Evolutionary conservation across 2,797 vertebrate species (phyloP).

Genomic region (Catostomus latipinnis): DNA sequence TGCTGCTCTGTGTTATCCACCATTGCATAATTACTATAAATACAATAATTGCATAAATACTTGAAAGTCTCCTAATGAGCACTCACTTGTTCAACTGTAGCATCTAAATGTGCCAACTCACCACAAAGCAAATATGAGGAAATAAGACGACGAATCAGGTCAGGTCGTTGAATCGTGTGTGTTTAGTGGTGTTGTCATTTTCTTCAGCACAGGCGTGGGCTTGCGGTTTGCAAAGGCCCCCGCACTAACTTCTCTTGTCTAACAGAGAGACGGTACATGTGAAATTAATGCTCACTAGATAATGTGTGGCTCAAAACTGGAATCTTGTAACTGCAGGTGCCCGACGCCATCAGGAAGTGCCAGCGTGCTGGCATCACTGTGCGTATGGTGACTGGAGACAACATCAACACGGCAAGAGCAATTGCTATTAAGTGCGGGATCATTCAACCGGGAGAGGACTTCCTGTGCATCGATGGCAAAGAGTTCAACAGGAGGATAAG

Average conservation of each 20-base stretch:
- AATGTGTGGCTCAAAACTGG: too few relatives aligned
- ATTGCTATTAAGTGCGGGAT: constrained; percentile 99
- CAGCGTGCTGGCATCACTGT: constrained; percentile 97
- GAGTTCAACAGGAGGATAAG: constrained; percentile 98
- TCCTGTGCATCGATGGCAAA: constrained; percentile 96
- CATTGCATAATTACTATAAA: background rate
- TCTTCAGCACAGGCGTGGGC: constrained; percentile 46
- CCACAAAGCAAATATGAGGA: background rate
- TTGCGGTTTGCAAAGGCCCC: constrained; percentile 59
- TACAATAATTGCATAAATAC: too few relatives aligned
- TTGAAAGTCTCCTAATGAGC: constrained; percentile 11
- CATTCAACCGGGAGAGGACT: constrained; percentile 96
- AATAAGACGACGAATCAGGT: background rate
- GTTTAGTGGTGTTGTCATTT: constrained; percentile 24
- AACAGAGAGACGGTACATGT: constrained; percentile 22
- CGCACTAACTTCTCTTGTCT: constrained; percentile 56
- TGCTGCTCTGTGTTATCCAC: constrained; percentile 2
- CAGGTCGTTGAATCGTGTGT: constrained; percentile 55
- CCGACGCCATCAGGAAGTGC: constrained; percentile 94
- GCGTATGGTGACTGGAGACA: constrained; percentile 98
- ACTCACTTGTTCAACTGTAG: background rate
- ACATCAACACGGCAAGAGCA: constrained; percentile 97
- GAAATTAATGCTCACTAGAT: background rate
- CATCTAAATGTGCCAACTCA: constrained; percentile 46
- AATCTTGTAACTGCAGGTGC: constrained; percentile 80